Evolutionary conservation across 2,888 invertebrate species (phyloP).

Genomic region (Aromia moschata): DNA sequence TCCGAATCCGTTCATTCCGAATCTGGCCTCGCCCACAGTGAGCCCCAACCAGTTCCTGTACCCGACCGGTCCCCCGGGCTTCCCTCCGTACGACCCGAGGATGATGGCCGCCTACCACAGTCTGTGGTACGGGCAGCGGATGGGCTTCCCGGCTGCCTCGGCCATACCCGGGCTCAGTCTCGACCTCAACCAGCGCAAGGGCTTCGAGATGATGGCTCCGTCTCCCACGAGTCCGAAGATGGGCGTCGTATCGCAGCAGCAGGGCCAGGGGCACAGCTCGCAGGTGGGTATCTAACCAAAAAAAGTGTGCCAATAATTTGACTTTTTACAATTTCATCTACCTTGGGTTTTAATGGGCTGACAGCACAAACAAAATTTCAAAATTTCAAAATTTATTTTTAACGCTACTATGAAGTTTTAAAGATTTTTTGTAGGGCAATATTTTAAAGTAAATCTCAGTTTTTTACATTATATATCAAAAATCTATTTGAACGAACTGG

Average conservation of each 20-base stretch:
- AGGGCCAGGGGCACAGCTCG: slow-evolving; percentile 32
- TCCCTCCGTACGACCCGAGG: slow-evolving; percentile 60
- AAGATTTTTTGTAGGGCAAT: too few relatives aligned
- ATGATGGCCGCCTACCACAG: slow-evolving; percentile 60
- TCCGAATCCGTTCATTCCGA: slow-evolving; percentile 62
- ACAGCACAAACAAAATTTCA: too few relatives aligned
- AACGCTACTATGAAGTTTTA: too few relatives aligned
- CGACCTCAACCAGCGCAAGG: slow-evolving; percentile 48
- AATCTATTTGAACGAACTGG: too few relatives aligned
- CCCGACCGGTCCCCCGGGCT: slow-evolving; percentile 54
- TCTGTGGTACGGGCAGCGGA: slow-evolving; percentile 50
- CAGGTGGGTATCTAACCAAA: slow-evolving; percentile 39
- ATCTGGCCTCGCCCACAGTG: slow-evolving; percentile 58
- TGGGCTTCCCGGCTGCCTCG: slow-evolving; percentile 49
- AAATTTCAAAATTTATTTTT: too few relatives aligned
- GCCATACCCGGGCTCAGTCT: slow-evolving; percentile 46
- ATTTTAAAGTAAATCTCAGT: too few relatives aligned
- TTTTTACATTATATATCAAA: too few relatives aligned
- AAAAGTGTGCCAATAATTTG: too few relatives aligned
- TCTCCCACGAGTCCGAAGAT: slow-evolving; percentile 43
- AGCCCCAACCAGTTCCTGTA: slow-evolving; percentile 60
- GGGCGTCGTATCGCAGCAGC: slow-evolving; percentile 31
- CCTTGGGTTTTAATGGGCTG: too few relatives aligned
- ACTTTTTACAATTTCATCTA: too few relatives aligned
- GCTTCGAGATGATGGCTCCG: slow-evolving; percentile 48